Conservation (phyloP, 2,888 invertebrate species). For the Plutella xylostella region DNA sequence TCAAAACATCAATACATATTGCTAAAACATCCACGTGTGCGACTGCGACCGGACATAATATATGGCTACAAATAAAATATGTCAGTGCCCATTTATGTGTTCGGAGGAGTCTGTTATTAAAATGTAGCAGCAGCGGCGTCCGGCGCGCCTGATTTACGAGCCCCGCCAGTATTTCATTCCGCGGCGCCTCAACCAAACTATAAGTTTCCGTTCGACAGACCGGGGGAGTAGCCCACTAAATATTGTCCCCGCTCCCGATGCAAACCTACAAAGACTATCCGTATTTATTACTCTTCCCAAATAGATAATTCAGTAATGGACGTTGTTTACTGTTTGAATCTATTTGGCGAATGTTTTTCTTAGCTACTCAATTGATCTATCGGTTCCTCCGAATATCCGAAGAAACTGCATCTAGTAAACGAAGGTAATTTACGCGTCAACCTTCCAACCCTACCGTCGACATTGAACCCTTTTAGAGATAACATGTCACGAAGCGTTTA, state of each 20-base stretch:
- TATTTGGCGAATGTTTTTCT: neutral
- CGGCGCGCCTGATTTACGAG: constrained; percentile 52
- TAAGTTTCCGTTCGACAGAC: constrained; percentile 68
- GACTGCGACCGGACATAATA: constrained; percentile 39
- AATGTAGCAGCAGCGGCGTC: constrained; percentile 50
- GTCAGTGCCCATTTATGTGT: constrained; percentile 63
- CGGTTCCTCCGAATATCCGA: no score
- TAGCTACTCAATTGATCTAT: neutral
- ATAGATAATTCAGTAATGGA: constrained; percentile 65
- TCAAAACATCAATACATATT: no score
- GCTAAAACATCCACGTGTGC: constrained; percentile 45
- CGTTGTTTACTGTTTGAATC: constrained; percentile 39
- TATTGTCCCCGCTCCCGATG: constrained; percentile 63
- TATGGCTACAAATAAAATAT: constrained; percentile 63
- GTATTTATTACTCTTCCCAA: constrained; percentile 59
- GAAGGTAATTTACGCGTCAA: constrained; percentile 53
- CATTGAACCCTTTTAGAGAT: no score
- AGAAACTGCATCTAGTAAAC: constrained; percentile 24
- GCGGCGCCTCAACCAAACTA: constrained; percentile 68
- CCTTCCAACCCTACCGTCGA: no score
- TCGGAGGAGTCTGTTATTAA: constrained; percentile 59
- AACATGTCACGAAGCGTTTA: no score
- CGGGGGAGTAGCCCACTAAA: constrained; percentile 64
- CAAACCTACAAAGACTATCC: constrained; percentile 49
- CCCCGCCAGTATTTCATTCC: constrained; percentile 67